Evolutionary conservation across 1,140 invertebrate genomes (phyloP).

Genomic region (Bombus affinis): DNA sequence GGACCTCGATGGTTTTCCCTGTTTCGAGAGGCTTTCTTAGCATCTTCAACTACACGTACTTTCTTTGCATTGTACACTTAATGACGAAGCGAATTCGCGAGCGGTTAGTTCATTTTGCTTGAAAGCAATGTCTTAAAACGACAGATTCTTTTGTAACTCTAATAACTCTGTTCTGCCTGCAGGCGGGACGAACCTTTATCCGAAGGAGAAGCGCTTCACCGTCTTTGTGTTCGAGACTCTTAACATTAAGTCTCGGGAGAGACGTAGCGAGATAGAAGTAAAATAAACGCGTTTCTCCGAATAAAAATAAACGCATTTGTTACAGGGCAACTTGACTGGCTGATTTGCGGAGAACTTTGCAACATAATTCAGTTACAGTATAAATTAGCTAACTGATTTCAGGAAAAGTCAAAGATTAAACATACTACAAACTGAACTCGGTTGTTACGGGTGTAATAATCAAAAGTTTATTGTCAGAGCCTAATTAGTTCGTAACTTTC

Average conservation of each 20-base stretch:
- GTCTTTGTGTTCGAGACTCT: not conserved
- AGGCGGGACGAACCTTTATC: not conserved
- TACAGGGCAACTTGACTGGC: no score
- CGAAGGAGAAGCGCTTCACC: not conserved
- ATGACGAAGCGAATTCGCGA: not conserved
- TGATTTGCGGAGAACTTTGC: not conserved
- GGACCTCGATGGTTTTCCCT: not conserved
- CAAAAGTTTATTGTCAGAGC: not conserved
- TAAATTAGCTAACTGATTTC: not conserved
- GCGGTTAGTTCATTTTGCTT: not conserved
- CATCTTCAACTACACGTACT: not conserved
- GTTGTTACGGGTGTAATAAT: not conserved
- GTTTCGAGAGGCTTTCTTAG: no score
- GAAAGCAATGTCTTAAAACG: constrained; percentile 15
- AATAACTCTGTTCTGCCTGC: constrained; percentile 30
- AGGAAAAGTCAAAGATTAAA: not conserved
- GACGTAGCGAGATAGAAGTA: not conserved
- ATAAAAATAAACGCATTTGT: not conserved
- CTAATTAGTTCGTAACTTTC: not conserved
- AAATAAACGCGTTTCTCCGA: not conserved
- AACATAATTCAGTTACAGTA: not conserved
- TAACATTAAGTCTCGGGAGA: not conserved
- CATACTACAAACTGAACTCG: not conserved
- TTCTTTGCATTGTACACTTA: constrained; percentile 26
- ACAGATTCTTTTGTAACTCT: constrained; percentile 20